Conservation (phyloP, 2,797 vertebrate species). For the Odontamblyopus rebecca region DNA sequence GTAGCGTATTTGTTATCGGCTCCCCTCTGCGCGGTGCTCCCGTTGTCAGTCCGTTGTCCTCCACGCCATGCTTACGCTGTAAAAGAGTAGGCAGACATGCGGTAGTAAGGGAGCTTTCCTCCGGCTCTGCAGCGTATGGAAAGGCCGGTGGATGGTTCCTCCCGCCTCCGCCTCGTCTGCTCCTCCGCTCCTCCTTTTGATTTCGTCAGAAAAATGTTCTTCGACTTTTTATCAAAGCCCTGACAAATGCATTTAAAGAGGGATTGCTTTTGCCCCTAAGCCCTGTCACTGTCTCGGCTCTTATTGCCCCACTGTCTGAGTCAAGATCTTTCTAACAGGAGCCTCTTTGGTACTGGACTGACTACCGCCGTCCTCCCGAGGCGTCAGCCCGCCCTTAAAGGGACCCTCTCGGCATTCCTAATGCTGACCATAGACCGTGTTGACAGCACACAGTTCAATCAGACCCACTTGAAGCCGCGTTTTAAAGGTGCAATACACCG, state of each 20-base stretch:
- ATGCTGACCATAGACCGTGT: slow-evolving; percentile 1
- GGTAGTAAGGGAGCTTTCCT: slow-evolving; percentile 1
- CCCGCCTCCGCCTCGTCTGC: slow-evolving; percentile 12
- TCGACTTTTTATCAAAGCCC: slow-evolving; percentile 3
- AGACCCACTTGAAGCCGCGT: neutral
- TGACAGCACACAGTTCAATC: slow-evolving; percentile 12
- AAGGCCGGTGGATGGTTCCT: slow-evolving; percentile 10
- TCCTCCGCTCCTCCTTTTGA: slow-evolving; percentile 9
- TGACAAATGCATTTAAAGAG: neutral
- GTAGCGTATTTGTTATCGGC: slow-evolving; percentile 24
- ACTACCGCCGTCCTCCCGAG: slow-evolving; percentile 9
- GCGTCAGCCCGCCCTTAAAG: slow-evolving; percentile 9
- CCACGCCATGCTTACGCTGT: slow-evolving; percentile 40
- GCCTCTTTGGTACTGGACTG: neutral
- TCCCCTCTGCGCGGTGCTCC: slow-evolving; percentile 29
- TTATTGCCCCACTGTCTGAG: slow-evolving; percentile 2
- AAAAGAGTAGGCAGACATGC: slow-evolving; percentile 11
- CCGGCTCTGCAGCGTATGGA: slow-evolving; percentile 9
- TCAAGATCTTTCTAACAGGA: neutral
- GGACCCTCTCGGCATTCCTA: slow-evolving; percentile 12
- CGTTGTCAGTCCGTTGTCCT: slow-evolving; percentile 33
- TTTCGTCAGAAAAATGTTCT: slow-evolving; percentile 9
- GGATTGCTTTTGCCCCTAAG: neutral
- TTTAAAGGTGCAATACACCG: neutral
- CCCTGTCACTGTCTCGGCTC: neutral